Conservation (phyloP, 2,113 vertebrate genomes). For the Hippoglossus stenolepis region DNA sequence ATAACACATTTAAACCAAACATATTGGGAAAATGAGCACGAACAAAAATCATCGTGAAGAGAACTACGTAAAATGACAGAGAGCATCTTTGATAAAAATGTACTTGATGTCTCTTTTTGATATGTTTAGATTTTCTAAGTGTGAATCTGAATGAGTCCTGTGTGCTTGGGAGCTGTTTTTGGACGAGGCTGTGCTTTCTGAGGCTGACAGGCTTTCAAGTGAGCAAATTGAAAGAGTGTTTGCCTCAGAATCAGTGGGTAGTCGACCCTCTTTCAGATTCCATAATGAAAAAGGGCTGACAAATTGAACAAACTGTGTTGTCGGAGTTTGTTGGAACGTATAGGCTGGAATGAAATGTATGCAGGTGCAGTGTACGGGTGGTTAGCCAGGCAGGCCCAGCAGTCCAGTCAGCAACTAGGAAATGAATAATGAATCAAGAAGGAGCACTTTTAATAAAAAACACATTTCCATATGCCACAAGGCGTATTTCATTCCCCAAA, state of each 20-base stretch:
- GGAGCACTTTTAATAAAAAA: constrained; percentile 38
- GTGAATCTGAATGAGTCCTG: constrained; percentile 9
- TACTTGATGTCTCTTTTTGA: too few relatives aligned
- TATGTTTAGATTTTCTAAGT: too few relatives aligned
- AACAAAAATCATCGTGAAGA: too few relatives aligned
- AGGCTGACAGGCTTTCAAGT: constrained; percentile 4
- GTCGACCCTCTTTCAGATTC: constrained; percentile 11
- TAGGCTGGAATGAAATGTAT: constrained; percentile 40
- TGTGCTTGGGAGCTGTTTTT: not conserved
- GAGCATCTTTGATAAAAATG: too few relatives aligned
- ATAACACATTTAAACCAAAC: too few relatives aligned
- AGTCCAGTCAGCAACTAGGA: constrained; percentile 46
- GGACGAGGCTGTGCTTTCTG: constrained; percentile 2
- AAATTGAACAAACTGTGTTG: constrained; percentile 18
- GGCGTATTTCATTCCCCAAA: constrained; percentile 20
- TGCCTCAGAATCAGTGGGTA: constrained; percentile 30
- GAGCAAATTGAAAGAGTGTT: constrained; percentile 29
- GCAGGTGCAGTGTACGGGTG: constrained; percentile 28
- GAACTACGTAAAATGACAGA: too few relatives aligned
- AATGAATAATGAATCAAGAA: constrained; percentile 60
- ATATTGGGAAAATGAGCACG: too few relatives aligned
- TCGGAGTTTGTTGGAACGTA: constrained; percentile 28
- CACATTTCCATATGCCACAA: constrained; percentile 37
- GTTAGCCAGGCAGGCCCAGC: constrained; percentile 31
- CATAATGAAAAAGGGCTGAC: constrained; percentile 24